phyloP scores from a whole-genome alignment of 1,140 invertebrate genomes.

The Drosophila sproati region DNA sequence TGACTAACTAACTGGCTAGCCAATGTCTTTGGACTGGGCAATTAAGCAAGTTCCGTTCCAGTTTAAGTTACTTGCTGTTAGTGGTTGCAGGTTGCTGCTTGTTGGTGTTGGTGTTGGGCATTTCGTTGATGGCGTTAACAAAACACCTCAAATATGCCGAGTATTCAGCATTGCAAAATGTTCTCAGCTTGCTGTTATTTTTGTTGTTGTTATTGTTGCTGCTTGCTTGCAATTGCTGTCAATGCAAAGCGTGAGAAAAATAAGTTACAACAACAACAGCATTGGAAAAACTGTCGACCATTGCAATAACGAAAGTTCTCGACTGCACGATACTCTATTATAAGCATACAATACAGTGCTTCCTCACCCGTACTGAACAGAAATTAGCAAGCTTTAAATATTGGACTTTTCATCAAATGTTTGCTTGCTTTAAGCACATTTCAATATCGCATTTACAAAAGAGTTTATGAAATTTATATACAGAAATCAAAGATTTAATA shows the following conservation, averaged over 20 bases:
- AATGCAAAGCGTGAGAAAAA: slow-evolving; percentile 53
- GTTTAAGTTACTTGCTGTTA: slow-evolving; percentile 47
- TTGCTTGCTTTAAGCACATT: no score
- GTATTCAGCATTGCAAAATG: slow-evolving; percentile 52
- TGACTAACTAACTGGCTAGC: slow-evolving; percentile 18
- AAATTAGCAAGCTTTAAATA: no score
- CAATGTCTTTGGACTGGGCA: slow-evolving; percentile 37
- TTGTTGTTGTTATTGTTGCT: slow-evolving; percentile 22
- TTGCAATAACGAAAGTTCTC: slow-evolving; percentile 3
- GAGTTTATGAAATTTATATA: no score
- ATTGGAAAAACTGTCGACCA: neutral
- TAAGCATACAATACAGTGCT: no score
- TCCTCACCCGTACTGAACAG: no score
- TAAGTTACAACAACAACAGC: slow-evolving; percentile 17
- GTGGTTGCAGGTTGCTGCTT: slow-evolving; percentile 5
- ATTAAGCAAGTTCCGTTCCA: slow-evolving; percentile 77
- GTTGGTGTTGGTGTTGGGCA: slow-evolving; percentile 14
- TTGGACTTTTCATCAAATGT: no score
- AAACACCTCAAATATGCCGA: slow-evolving; percentile 50
- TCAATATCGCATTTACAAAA: no score
- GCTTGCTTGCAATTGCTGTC: slow-evolving; percentile 28
- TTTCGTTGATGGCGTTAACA: slow-evolving; percentile 32
- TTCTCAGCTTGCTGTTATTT: slow-evolving; percentile 35
- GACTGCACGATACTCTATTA: neutral
- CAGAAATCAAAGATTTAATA: no score